A percentile compares a stretch with the other conserved stretches of the same genome.
Evolutionary conservation across 2,797 vertebrate genomes (phyloP).

Genomic region (Coendou prehensilis): DNA sequence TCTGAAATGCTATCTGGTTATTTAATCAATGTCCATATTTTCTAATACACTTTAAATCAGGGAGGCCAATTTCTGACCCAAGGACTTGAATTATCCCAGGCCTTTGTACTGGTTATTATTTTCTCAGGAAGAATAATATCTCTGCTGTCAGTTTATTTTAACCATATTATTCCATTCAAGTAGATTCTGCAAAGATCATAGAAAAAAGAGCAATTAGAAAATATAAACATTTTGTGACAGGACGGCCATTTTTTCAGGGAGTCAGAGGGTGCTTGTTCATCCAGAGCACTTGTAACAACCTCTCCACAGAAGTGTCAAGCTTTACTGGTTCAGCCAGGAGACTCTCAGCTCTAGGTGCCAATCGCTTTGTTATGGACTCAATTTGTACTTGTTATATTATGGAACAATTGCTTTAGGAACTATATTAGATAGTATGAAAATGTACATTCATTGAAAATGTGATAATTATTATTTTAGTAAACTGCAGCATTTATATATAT

Average conservation of each 20-base stretch:
- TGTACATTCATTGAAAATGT: neutral
- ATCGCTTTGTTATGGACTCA: neutral
- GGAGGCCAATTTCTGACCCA: neutral
- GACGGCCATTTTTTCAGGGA: constrained; percentile 12
- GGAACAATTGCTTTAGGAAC: neutral
- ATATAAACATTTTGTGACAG: neutral
- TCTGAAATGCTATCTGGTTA: neutral
- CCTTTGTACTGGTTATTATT: neutral
- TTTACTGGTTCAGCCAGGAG: neutral
- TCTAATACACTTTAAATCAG: neutral
- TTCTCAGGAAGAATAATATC: neutral
- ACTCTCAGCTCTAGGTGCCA: neutral
- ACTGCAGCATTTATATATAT: neutral
- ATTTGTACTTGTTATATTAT: neutral
- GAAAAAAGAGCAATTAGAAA: neutral
- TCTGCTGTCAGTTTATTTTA: neutral
- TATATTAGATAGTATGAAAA: neutral
- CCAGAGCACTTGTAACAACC: neutral
- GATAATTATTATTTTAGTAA: neutral
- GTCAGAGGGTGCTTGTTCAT: constrained; percentile 45
- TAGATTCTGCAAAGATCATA: neutral
- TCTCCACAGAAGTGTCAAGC: neutral
- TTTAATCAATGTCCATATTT: neutral
- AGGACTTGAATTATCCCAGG: neutral
- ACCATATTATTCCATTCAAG: neutral